Evolutionary conservation across 2,888 invertebrate genomes (phyloP).

Genomic region (Nemotelus nigrinus): DNA sequence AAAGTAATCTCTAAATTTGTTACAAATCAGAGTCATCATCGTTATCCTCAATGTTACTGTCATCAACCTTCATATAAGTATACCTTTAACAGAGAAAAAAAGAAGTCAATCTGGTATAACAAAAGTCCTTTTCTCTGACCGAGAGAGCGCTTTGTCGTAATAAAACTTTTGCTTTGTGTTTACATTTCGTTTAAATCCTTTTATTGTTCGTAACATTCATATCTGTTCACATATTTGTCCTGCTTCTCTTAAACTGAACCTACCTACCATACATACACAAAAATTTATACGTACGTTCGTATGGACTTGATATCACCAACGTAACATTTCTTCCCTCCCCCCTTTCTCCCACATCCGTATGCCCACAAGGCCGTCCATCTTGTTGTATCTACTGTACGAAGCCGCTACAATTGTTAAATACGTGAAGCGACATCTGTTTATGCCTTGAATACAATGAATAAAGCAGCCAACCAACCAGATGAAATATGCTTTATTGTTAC

Average conservation of each 20-base stretch:
- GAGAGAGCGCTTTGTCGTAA: constrained; percentile 14
- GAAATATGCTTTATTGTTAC: constrained; percentile 42
- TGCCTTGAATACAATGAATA: constrained; percentile 40
- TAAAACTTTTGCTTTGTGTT: constrained; percentile 33
- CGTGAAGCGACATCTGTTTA: constrained; percentile 43
- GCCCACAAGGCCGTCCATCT: too few relatives aligned
- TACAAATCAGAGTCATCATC: too few relatives aligned
- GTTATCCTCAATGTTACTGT: too few relatives aligned
- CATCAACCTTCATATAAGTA: too few relatives aligned
- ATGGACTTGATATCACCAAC: too few relatives aligned
- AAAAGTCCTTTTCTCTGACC: constrained; percentile 17
- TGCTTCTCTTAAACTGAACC: background rate
- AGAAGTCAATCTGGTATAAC: constrained; percentile 25
- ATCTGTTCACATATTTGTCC: constrained; percentile 39
- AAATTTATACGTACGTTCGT: too few relatives aligned
- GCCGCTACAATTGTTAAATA: constrained; percentile 29
- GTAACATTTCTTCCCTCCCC: too few relatives aligned
- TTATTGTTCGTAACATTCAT: constrained; percentile 29
- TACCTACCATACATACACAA: too few relatives aligned
- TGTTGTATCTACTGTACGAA: constrained; percentile 9
- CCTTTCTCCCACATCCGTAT: too few relatives aligned
- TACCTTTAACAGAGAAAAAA: background rate
- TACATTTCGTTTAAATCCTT: constrained; percentile 39
- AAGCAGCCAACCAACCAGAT: constrained; percentile 34
- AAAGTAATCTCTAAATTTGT: too few relatives aligned